These are phyloP conservation scores for Axea sp. DNA, from an alignment of 2,888 invertebrate genomes.

Conservation along the genomic window DNA sequence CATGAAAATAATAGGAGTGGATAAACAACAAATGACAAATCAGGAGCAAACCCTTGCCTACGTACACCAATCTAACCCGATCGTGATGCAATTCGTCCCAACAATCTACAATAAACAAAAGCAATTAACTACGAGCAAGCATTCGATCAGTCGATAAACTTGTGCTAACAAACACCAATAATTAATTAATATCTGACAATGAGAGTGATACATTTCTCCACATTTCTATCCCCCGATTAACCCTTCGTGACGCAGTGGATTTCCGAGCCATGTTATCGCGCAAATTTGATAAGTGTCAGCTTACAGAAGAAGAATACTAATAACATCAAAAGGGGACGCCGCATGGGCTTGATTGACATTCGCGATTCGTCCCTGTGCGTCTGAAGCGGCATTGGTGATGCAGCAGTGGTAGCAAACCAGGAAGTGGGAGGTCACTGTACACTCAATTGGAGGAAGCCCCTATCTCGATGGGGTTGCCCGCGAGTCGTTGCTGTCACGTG, in stretches of 20 bases:
- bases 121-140: neutral
- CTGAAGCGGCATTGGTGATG: constrained; percentile 44
- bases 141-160: constrained; percentile 1
- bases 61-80: too few relatives aligned
- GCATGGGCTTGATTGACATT: constrained; percentile 40
- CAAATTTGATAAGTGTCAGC: constrained; percentile 35
- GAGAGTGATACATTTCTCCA: constrained; percentile 9
- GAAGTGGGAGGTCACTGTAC: constrained; percentile 54
- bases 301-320: constrained; percentile 46
- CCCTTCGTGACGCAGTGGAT: neutral
- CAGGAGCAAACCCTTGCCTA: too few relatives aligned
- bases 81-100: neutral
- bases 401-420: constrained; percentile 52
- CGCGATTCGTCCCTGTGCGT: constrained; percentile 22
- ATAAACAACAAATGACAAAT: too few relatives aligned
- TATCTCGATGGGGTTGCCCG: constrained; percentile 34
- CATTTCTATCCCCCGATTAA: constrained; percentile 7
- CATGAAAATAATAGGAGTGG: too few relatives aligned
- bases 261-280: neutral
- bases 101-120: neutral
- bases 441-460: constrained; percentile 38
- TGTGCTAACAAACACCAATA: constrained; percentile 15
- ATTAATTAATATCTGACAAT: constrained; percentile 35
- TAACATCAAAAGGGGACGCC: constrained; percentile 26
- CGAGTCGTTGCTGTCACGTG: constrained; percentile 46